A percentile compares a stretch with the other conserved stretches of the same genome.
Conservation (phyloP, 2,797 vertebrate genomes). For the Agapornis canus region DNA sequence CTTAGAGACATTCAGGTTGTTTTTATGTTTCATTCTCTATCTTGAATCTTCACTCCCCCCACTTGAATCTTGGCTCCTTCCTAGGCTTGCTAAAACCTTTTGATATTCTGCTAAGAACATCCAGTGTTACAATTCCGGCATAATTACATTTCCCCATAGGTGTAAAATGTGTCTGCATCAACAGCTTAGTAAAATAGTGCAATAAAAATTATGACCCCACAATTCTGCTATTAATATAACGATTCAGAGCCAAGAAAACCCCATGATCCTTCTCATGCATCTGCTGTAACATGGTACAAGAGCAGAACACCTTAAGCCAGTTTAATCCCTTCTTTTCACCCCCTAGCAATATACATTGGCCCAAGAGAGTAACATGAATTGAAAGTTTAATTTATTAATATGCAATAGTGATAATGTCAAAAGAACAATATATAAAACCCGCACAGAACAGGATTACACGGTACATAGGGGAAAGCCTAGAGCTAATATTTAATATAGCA, state of each 20-base stretch:
- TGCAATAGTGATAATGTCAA: constrained; percentile 62
- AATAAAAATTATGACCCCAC: constrained; percentile 59
- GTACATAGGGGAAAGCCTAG: constrained; percentile 54
- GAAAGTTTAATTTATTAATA: constrained; percentile 69
- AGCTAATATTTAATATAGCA: constrained; percentile 67
- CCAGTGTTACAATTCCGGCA: not conserved
- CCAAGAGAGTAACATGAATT: constrained; percentile 45
- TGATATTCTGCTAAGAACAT: constrained; percentile 4
- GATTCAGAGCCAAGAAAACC: constrained; percentile 48
- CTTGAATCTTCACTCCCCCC: not conserved
- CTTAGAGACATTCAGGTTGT: not conserved
- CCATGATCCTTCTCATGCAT: constrained; percentile 3
- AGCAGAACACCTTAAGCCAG: constrained; percentile 45
- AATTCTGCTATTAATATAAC: constrained; percentile 55
- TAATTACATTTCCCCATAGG: constrained; percentile 48
- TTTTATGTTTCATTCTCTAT: not conserved
- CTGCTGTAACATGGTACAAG: not conserved
- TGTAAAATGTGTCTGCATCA: constrained; percentile 48
- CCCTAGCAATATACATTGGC: constrained; percentile 63
- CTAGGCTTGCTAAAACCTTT: not conserved
- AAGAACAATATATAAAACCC: constrained; percentile 64
- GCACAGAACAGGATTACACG: constrained; percentile 42
- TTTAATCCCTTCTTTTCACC: constrained; percentile 62
- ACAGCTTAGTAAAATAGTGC: constrained; percentile 55
- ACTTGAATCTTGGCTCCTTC: not conserved